phyloP scores from a whole-genome alignment of 2,888 invertebrate genomes.

The Escarpia spicata region DNA sequence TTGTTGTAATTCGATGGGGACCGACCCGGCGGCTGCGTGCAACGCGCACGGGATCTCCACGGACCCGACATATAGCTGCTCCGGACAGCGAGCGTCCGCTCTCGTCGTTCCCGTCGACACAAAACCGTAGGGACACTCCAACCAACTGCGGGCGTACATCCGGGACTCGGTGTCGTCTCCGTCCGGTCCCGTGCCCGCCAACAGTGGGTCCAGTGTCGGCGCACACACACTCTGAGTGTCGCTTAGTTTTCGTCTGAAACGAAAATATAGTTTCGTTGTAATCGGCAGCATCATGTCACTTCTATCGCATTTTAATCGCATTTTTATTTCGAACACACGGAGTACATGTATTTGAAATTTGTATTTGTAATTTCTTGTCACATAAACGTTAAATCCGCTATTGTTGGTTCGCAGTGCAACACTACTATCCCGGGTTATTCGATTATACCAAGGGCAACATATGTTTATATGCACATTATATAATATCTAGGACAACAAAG shows the following conservation, averaged over 20 bases:
- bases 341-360: too few relatives aligned
- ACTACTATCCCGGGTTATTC: too few relatives aligned
- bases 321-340: too few relatives aligned
- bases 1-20: slow-evolving; percentile 10
- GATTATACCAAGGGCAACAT: too few relatives aligned
- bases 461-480: too few relatives aligned
- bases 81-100: neutral
- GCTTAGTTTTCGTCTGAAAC: neutral
- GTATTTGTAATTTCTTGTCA: too few relatives aligned
- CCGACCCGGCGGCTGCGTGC: neutral
- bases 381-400: too few relatives aligned
- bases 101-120: neutral
- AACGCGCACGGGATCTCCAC: neutral
- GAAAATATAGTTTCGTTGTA: neutral
- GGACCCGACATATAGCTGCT: slow-evolving; percentile 3
- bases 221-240: neutral
- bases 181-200: neutral
- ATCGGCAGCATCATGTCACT: neutral
- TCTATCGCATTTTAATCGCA: neutral
- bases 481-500: too few relatives aligned
- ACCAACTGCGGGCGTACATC: neutral
- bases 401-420: too few relatives aligned
- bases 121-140: neutral
- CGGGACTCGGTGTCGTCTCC: neutral
- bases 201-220: neutral